Base-by-base conservation (phyloP, 1,140 invertebrate genomes). In the Littorina saxatilis region DNA sequence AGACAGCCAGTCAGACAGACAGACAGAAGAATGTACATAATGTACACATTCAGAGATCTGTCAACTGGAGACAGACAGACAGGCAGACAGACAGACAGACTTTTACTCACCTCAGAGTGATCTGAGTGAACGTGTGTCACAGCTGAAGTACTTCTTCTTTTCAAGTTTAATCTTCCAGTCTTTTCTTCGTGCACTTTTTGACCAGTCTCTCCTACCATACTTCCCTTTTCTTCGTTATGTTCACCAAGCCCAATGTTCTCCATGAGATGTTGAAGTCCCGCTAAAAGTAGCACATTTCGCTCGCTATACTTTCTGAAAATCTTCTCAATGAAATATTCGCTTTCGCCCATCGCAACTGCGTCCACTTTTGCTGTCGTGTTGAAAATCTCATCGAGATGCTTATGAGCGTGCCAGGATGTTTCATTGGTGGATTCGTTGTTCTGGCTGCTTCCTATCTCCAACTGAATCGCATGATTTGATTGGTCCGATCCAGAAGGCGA, bases 231-330 rank as follows among this genome's bases (percentile, higher is more conserved):
- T 5, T 23, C 68, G 11, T 61, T 37, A 11, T 32, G 23, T 0
- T 23, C 29, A 2, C 29, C 40, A 9, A 82, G 50, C 1, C 81
- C 81, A 23, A 82, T n/a, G 23, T 73, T 72, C n/a, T 55, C 20
- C 50, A 82, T 20, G 32, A 82, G 43, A 20, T 39, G n/a, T 73
- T 37, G 29, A 13, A 82, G 40, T 2, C 52, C 76, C 20, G 29
- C 43, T 0, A 47, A 52, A 23, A 32, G 72, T 23, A 82, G 15
- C 5, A 43, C 35, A 15, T 70, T n/a, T 20, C 17, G 39, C 39
- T 20, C 23, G 2, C 82, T 77, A 39, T 83, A 83, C 39, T 74
- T 79, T 35, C 17, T 9, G 37, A 83, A 83, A n/a, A 83, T 50
- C 66, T 80, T 80, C 17, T 74, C 29, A 27, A 83, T 63, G 47